Conservation (phyloP, 2,113 vertebrate genomes). For the Heptranchias perlo region DNA sequence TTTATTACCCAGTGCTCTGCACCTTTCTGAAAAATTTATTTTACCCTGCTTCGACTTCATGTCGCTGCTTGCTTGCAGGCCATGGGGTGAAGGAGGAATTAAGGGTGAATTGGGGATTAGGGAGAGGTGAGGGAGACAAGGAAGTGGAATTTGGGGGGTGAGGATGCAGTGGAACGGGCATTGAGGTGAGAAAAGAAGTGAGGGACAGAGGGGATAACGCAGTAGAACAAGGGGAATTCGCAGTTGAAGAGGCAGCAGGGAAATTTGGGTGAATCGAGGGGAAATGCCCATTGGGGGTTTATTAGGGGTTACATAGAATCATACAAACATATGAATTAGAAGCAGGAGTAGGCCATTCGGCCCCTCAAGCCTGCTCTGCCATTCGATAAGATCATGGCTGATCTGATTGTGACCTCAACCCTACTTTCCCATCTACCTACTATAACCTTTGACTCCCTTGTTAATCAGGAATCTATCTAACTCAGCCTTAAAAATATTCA, state of each 20-base stretch:
- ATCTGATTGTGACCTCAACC: no score
- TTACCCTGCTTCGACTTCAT: neutral
- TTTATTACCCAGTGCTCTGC: no score
- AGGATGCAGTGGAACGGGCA: neutral
- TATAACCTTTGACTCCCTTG: no score
- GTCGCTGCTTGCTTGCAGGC: neutral
- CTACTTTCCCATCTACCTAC: no score
- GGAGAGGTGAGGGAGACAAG: neutral
- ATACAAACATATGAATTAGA: no score
- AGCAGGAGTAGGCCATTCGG: no score
- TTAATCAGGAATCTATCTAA: no score
- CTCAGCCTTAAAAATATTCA: no score
- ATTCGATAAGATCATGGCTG: no score
- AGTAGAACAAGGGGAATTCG: neutral
- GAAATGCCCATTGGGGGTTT: neutral
- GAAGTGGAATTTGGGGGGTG: neutral
- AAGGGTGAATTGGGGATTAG: neutral
- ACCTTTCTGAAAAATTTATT: neutral
- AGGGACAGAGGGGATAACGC: neutral
- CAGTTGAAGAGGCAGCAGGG: neutral
- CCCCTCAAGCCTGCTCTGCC: no score
- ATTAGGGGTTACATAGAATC: neutral
- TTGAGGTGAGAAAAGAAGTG: neutral
- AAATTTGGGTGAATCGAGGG: neutral
- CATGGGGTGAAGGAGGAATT: no score